Evolutionary conservation across 2,888 invertebrate species (phyloP), one percentile per base, ranked within the genome.

Genomic region (Drosophila niveifrons): DNA sequence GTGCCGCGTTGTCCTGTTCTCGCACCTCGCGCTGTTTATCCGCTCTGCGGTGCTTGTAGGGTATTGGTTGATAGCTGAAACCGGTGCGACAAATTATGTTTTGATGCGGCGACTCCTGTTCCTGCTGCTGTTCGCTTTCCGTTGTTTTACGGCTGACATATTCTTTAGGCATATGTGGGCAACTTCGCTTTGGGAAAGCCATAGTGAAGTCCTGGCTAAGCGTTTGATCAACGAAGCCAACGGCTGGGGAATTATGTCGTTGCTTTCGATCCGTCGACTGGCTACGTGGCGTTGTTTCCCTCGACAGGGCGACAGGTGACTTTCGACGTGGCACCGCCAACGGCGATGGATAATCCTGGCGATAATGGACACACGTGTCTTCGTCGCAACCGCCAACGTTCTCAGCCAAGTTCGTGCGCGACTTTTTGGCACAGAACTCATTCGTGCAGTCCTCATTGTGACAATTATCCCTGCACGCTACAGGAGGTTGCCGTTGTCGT

Each of bases 11-110:
- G 2, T 31, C 31, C 31, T 31, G 31, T 10, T 31, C 3, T 31
- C 10, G 31, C 3, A 3, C 3, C 7, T 7, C 8, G 28, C 28
- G 10, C 3, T 10, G 13, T 1, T 7, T 13, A 15, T 41, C 15
- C 3, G 6, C 2, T 11, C 8, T 53, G 17, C 29, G 52, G 13
- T 11, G 41, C 39, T 53, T 41, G 3, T 56, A 56, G 1, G 55
- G 31, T 43, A 18, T 31, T 13, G 55, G 55, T 7, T 56, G 44
- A 43, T 56, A 56, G 55, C 31, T 56, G 31, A 44, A 56, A 1
- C 10, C n/a, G 0, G 17, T 3, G 9, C 43, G 43, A 3, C 11
- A 53, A 15, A 23, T 23, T 23, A 17, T 29, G 29, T 3, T 17
- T 6, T 6, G 2, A n/a, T 10, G 31, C 2, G n/a, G n/a, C 10